Evolutionary conservation across 2,888 invertebrate species (phyloP), one percentile per base, ranked within the genome.

Genomic region (Odontothrips loti): DNA sequence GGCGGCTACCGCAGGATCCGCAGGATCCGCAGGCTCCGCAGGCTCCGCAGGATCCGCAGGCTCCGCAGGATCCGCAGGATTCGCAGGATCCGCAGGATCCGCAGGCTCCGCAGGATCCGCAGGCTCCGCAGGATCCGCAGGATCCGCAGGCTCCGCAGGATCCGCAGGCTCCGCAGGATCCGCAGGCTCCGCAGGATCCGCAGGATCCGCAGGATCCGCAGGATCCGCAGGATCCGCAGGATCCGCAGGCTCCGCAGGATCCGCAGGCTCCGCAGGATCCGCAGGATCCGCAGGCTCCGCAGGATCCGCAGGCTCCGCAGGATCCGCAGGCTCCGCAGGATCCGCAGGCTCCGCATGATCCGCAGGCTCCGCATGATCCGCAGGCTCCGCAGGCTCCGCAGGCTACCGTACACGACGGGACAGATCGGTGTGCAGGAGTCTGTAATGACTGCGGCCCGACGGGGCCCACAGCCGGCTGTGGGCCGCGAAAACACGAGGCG

Each of bases 351-450:
- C 20, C 6, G 51, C 51, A 2, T 6, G 34, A 6, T 43, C 34
- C 3, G 34, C 34, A 6, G 58, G 51, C 51, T 51, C 20, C 6
- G 51, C 51, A 2, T n/a, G n/a, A n/a, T n/a, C n/a, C 34, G 34
- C 6, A 6, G 34, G 34, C 3, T 43, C 34, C 3, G 34, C 34
- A 6, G 58, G 51, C 51, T 51, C 20, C 6, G 51, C 51, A 2
- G 51, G 58, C 58, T 58, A 58, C 58, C 58, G 58, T 58, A 20
- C 58, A 58, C 58, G 58, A 20, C 58, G 58, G 58, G 58, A 58
- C 17, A 43, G 34, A 43, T 43, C 34, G 34, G 34, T 43, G 34
- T 6, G 34, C 34, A 43, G 6, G 34, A 6, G 34, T 43, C 6
- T 43, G 34, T 43, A 43, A 43, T 43, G 34, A 43, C 6, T 6